These are phyloP conservation scores for Montipora cactus DNA, from an alignment of 64 coral and sea anemone genomes.

Conservation along the genomic window DNA sequence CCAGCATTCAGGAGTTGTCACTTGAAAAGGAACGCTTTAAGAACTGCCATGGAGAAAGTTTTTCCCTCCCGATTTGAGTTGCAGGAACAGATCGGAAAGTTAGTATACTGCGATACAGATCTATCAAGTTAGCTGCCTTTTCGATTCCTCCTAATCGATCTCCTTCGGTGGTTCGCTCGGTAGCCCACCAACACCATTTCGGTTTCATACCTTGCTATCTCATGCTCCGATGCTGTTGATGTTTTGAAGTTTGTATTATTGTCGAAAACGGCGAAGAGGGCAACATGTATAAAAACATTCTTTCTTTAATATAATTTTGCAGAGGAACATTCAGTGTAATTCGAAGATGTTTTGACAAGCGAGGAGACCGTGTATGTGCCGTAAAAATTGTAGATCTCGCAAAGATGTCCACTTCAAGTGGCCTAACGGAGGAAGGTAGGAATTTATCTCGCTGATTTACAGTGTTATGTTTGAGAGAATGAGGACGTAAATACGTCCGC, in stretches of 20 bases:
- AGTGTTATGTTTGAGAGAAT: slow-evolving; percentile 1
- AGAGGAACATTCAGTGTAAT: slow-evolving; percentile 99
- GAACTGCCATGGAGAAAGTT: slow-evolving; percentile 80
- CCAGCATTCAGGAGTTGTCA: not conserved
- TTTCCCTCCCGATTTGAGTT: slow-evolving; percentile 95
- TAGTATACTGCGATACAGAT: slow-evolving; percentile 26
- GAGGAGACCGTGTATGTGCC: slow-evolving; percentile 86
- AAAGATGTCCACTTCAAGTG: slow-evolving; percentile 94
- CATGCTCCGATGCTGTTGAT: slow-evolving; percentile 35
- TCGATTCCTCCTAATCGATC: not conserved
- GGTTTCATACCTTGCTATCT: slow-evolving; percentile 50
- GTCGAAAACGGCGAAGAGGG: not conserved
- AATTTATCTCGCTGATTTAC: slow-evolving; percentile 22
- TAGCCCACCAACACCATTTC: not conserved
- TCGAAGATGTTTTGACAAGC: slow-evolving; percentile 93
- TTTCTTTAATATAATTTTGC: slow-evolving; percentile 12
- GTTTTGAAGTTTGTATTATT: slow-evolving; percentile 45
- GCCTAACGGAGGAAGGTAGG: slow-evolving; percentile 92
- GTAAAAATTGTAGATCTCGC: slow-evolving; percentile 96
- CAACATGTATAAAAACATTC: not conserved
- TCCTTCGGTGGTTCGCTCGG: slow-evolving; percentile 11
- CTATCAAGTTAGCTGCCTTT: not conserved
- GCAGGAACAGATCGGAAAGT: slow-evolving; percentile 99
- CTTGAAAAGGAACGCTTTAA: slow-evolving; percentile 1
- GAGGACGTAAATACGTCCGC: not conserved